Base-by-base conservation (phyloP, 2,113 vertebrate genomes). In the Oreamnos americanus region DNA sequence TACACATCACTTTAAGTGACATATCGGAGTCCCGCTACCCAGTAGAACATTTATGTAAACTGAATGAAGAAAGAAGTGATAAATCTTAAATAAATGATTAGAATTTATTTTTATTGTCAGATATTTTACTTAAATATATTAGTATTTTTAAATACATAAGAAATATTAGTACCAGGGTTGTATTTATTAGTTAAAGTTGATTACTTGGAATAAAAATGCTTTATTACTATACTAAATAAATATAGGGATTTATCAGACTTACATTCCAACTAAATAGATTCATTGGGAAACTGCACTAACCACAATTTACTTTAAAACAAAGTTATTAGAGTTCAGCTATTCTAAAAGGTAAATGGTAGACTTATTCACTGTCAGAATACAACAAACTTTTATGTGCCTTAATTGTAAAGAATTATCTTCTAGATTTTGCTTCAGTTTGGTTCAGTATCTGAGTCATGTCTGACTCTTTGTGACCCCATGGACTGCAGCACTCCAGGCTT, bases 181-280 rank as follows among this genome's bases (percentile, higher is more conserved):
- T 33, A 55, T 45, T 93, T 87, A 67, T 67, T 74, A 76, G 76
- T 58, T 47, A 81, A 83, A 79, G 82, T 60, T 26, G 45, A 28
- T 76, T 92, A 82, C 4, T 84, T 71, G 4, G 10, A 92, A 28
- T 82, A 85, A 25, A 45, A 6, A 7, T 83, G 5, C 10, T 83
- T 87, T 88, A 71, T 62, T 87, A 14, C 5, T 85, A 39, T 76
- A 23, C 95, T 58, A 91, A 93, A 83, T 67, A 51, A 12, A 83
- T 47, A 39, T 1, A 74, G 2, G 13, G 10, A 79, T 0, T 13
- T 60, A 67, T 76, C 11, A 87, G 23, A 87, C 4, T 36, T 81
- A 57, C 2, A n/a, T 55, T 43, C 47, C 64, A 57, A 90, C 30
- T 90, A 58, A 36, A 16, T 13, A 87, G 36, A 67, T 64, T 64